Evolutionary conservation across 37 sponge, comb jelly and placozoan species (phyloP), one percentile per base, ranked within the genome.

Genomic region (Chondrosia reniformis): DNA sequence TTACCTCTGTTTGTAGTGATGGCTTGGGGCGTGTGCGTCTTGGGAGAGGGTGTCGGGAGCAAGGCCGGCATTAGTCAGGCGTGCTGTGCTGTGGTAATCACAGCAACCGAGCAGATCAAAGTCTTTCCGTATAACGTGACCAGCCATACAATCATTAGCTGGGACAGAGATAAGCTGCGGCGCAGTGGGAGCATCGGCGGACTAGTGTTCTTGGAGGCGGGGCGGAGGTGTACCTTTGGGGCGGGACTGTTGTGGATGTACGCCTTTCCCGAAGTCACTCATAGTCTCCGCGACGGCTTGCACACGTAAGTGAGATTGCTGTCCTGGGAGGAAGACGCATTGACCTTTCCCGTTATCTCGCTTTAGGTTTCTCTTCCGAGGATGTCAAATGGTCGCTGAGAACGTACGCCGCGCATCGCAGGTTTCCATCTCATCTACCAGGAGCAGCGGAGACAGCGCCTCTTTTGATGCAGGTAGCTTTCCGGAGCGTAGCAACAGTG

Each of bases 191-290:
- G 85, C 64, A 77, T 76, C 10, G 90, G 90, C 7, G 80, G 82
- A 42, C 77, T 89, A n/a, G 82, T 89, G 15, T 89, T 89, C 38
- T 55, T 89, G 4, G 90, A 89, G 75, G 85, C 85, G 32, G 90
- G 90, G 3, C 79, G 90, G 13, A 41, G 90, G 45, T 89, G 90
- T 63, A 15, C 9, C 25, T 81, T 81, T 64, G 90, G 90, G 0
- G 86, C 90, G 12, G 90, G 90, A 1, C 76, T 89, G 0, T 75
- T 89, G 80, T 89, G 90, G 90, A 82, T 89, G 83, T 89, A 75
- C 57, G 69, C 79, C 9, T 33, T 75, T 13, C 66, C 83, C 0
- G 72, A 32, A 5, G 64, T 64, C 10, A 36, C 84, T 0, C 27
- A 40, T 13, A 52, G 76, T 37, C 86, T 89, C n/a, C 77, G 90